Evolutionary conservation across 92 coral and sea anemone genomes (phyloP).

Genomic region (Porites lobata): DNA sequence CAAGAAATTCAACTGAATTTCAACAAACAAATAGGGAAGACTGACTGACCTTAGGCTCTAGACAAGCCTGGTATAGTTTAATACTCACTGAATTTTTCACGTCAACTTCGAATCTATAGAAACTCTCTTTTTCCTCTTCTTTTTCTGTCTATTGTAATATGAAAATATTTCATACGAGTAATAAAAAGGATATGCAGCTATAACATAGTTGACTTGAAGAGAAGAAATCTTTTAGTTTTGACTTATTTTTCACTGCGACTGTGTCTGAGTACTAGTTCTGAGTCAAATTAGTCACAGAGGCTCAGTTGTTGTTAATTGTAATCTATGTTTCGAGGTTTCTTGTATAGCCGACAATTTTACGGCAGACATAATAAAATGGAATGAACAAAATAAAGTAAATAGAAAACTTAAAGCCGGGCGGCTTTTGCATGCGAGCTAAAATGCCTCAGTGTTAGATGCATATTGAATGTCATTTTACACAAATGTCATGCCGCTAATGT

Average conservation of each 20-base stretch:
- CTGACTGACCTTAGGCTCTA: neutral
- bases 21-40: neutral
- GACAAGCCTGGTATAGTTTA: neutral
- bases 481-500: neutral
- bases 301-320: neutral
- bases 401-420: neutral
- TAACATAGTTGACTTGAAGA: neutral
- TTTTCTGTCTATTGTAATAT: neutral
- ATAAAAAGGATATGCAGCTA: neutral
- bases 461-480: slow-evolving; percentile 23
- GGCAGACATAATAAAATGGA: neutral
- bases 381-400: neutral
- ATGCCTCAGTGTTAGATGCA: neutral
- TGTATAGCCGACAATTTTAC: neutral
- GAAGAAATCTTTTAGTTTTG: no score
- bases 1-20: neutral
- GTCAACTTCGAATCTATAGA: neutral
- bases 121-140: neutral
- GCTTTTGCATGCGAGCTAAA: slow-evolving; percentile 28
- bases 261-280: no score
- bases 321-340: neutral
- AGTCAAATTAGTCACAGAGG: no score
- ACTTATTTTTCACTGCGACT: no score
- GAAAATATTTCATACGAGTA: neutral
- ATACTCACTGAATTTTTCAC: slow-evolving; percentile 6